These are phyloP conservation scores for Drosophila kepulauana DNA, from an alignment of 1,140 invertebrate genomes.

Conservation along the genomic window DNA sequence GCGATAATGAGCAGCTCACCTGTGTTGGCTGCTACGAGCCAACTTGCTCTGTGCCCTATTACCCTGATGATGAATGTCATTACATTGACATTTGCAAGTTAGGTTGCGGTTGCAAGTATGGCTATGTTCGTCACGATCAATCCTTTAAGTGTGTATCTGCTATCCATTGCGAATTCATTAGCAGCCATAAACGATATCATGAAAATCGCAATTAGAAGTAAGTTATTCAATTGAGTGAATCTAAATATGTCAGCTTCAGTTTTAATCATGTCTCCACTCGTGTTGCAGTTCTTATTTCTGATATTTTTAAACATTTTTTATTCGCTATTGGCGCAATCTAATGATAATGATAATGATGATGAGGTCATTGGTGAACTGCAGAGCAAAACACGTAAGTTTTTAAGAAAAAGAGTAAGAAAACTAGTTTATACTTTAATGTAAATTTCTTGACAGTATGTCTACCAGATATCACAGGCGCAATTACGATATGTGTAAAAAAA, in stretches of 20 bases:
- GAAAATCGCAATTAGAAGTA: too few species aligned
- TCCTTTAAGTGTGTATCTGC: constrained; percentile 38
- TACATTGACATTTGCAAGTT: constrained; percentile 2
- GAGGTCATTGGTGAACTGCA: constrained; percentile 16
- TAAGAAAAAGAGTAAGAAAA: not conserved
- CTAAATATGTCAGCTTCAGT: too few species aligned
- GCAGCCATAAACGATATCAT: not conserved
- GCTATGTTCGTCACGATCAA: constrained; percentile 49
- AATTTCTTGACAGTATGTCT: constrained; percentile 33
- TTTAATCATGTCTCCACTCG: constrained; percentile 14
- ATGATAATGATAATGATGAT: too few species aligned
- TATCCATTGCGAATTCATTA: constrained; percentile 2
- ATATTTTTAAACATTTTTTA: constrained; percentile 23
- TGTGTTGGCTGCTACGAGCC: constrained; percentile 40
- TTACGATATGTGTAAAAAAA: constrained; percentile 4
- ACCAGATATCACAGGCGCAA: not conserved
- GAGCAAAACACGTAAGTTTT: constrained; percentile 33
- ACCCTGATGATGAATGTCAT: not conserved
- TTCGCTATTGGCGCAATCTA: constrained; percentile 1
- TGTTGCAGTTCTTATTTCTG: constrained; percentile 2
- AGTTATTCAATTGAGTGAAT: too few species aligned
- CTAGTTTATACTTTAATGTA: not conserved
- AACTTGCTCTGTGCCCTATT: constrained; percentile 34
- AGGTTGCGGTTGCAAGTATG: constrained; percentile 1
- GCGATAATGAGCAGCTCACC: constrained; percentile 47